Evolutionary conservation across 2,888 invertebrate species (phyloP).

Genomic region (Cylindroiulus punctatus): DNA sequence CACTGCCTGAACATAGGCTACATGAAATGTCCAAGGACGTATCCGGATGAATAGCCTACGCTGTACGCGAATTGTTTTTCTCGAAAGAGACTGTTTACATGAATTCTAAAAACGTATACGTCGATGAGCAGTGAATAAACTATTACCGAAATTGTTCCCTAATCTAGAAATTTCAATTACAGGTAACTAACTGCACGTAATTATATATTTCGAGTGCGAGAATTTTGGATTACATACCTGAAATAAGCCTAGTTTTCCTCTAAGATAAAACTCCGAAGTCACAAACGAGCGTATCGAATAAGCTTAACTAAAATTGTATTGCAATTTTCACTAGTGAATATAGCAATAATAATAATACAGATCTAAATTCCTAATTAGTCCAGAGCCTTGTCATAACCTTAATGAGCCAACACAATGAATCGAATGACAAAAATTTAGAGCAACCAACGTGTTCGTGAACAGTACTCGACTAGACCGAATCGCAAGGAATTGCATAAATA

Average conservation of each 20-base stretch:
- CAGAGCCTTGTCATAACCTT: not conserved
- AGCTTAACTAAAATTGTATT: not conserved
- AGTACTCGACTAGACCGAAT: not conserved
- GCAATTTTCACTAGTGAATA: not conserved
- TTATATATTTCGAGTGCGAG: not conserved
- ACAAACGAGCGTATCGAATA: not conserved
- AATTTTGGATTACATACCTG: not conserved
- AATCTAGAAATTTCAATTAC: not conserved
- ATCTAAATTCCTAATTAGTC: not conserved
- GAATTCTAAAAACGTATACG: not conserved
- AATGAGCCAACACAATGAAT: not conserved
- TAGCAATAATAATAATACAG: not conserved
- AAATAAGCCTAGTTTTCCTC: conserved; percentile 10
- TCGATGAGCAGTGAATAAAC: not conserved
- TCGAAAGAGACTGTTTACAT: not conserved
- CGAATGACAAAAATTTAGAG: conserved; percentile 4
- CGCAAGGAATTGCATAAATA: not conserved
- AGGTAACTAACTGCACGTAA: not conserved
- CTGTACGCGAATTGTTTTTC: not conserved
- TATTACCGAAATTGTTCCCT: not conserved
- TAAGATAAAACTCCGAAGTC: conserved; percentile 15
- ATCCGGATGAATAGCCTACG: conserved; percentile 1
- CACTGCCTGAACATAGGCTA: not conserved
- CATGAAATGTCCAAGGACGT: conserved; percentile 3
- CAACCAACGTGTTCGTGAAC: not conserved